phyloP scores from a whole-genome alignment of 1,140 invertebrate genomes.

The Drosophila oshimai region DNA sequence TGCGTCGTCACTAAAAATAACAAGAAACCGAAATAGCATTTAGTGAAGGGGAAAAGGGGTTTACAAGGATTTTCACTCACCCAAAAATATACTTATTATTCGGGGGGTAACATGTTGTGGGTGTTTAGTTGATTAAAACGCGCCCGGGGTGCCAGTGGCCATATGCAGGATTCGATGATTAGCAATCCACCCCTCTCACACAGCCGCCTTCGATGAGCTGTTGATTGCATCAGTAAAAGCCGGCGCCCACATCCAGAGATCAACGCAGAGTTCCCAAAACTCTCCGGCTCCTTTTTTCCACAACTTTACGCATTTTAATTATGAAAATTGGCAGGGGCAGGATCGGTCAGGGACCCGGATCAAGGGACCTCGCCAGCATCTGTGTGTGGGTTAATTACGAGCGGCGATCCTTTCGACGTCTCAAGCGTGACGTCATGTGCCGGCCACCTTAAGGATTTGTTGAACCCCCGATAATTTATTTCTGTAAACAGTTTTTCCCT shows the following conservation, averaged over 20 bases:
- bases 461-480: constrained; percentile 67
- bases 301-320: constrained; percentile 62
- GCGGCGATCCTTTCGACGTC: constrained; percentile 24
- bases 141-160: constrained; percentile 31
- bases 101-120: constrained; percentile 22
- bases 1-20: constrained; percentile 54
- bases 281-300: constrained; percentile 42
- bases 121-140: constrained; percentile 57
- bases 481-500: constrained; percentile 70
- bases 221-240: constrained; percentile 54
- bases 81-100: background rate
- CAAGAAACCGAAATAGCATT: constrained; percentile 46
- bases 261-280: constrained; percentile 16
- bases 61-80: constrained; percentile 70
- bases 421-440: constrained; percentile 64
- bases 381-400: constrained; percentile 65
- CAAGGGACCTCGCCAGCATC: constrained; percentile 50
- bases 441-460: constrained; percentile 58
- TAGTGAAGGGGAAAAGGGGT: constrained; percentile 42
- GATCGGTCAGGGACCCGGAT: constrained; percentile 8
- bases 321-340: constrained; percentile 35
- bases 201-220: constrained; percentile 59
- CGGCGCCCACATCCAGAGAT: constrained; percentile 55
- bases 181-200: constrained; percentile 48
- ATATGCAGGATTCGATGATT: constrained; percentile 20